These are phyloP conservation scores for Nestor notabilis DNA, from an alignment of 2,113 vertebrate species.

Conservation along the genomic window DNA sequence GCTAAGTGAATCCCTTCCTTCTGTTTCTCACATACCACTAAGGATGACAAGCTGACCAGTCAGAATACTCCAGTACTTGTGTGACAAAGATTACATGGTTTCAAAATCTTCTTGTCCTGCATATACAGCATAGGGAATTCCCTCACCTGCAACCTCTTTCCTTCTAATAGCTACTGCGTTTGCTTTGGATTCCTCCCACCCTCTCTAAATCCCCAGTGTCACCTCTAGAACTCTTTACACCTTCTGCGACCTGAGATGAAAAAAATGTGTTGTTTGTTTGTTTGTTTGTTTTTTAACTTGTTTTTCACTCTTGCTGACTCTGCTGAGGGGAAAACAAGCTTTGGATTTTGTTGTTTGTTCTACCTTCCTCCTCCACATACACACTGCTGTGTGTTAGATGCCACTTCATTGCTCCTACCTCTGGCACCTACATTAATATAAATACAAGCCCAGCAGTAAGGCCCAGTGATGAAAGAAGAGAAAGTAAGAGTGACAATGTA, in stretches of 20 bases:
- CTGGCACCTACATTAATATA: background rate
- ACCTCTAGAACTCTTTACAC: background rate
- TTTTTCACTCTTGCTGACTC: background rate
- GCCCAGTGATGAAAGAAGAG: background rate
- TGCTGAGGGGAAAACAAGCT: background rate
- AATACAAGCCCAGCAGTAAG: background rate
- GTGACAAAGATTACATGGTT: background rate
- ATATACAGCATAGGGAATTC: background rate
- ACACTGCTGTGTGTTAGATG: background rate
- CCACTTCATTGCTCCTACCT: background rate
- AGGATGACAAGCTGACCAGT: background rate
- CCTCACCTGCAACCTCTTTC: background rate
- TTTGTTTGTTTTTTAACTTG: too few relatives aligned
- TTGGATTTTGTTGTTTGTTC: background rate
- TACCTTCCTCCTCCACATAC: background rate
- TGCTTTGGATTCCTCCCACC: background rate
- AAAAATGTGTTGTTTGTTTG: background rate
- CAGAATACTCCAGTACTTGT: background rate
- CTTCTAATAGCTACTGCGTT: background rate
- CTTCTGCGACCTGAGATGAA: background rate
- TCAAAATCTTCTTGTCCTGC: background rate
- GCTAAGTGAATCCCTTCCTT: background rate
- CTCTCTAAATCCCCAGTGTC: background rate
- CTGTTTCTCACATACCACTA: background rate
- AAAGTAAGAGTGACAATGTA: background rate